These are phyloP conservation scores for Heliconius eleuchia DNA, from an alignment of 1,140 invertebrate species.

Conservation along the genomic window DNA sequence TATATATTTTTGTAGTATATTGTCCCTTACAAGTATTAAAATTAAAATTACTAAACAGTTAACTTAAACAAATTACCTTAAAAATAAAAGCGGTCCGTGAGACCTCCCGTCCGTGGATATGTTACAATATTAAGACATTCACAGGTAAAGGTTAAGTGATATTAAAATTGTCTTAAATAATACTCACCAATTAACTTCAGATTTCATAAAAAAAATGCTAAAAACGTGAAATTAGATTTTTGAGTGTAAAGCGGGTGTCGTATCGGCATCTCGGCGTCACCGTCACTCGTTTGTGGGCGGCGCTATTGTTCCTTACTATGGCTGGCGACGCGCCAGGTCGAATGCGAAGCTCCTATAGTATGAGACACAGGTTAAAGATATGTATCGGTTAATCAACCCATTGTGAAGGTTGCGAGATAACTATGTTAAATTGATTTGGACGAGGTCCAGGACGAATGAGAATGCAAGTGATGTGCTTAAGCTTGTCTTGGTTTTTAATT, in stretches of 20 bases:
- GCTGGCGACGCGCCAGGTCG: constrained; percentile 59
- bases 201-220: constrained; percentile 22
- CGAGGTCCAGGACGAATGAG: constrained; percentile 23
- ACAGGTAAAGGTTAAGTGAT: too few species aligned
- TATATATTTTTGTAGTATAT: too few species aligned
- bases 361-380: constrained; percentile 66
- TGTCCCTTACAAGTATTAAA: too few species aligned
- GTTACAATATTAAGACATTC: too few species aligned
- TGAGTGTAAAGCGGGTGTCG: constrained; percentile 25
- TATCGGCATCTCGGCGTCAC: constrained; percentile 29
- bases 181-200: neutral
- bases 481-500: neutral
- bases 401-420: constrained; percentile 58
- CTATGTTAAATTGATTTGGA: constrained; percentile 49
- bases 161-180: neutral
- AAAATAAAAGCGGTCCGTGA: too few species aligned
- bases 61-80: too few species aligned
- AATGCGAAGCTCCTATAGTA: constrained; percentile 51
- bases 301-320: constrained; percentile 41
- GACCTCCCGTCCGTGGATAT: too few species aligned
- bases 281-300: constrained; percentile 47
- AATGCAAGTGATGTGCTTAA: neutral
- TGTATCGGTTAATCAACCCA: constrained; percentile 75
- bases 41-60: too few species aligned
- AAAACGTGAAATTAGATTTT: constrained; percentile 28